Base-by-base conservation (phyloP, 2,888 invertebrate genomes). In the Eurytoma adleriae region DNA sequence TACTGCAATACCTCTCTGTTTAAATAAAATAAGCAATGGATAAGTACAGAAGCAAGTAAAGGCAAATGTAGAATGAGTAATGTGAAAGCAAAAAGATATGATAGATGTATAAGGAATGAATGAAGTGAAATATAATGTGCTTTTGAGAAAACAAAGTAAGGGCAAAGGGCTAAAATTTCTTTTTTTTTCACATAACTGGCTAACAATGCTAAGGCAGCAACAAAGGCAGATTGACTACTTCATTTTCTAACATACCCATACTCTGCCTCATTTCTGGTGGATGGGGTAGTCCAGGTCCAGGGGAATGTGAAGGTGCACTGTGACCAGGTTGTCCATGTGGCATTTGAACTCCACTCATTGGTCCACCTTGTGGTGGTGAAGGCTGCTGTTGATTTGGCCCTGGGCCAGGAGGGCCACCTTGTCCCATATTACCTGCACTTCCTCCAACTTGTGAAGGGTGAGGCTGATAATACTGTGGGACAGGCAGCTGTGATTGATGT, bases 401-500 rank as follows among this genome's bases (percentile, higher is more conserved):
- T 48, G 80, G 80, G 0, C 86, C 86, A 62, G 84, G 85, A 30
- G 88, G 89, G 62, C 87, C 88, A 0, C 88, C 84, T 62, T 87
- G 82, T 78, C 82, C 82, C 78, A 82, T 82, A 77, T 14, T 78
- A 50, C 77, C 62, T 48, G 79, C 70, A 74, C 62, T 79, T 30
- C 70, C 82, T n/a, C 79, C 79, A 0, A 79, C 81, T 82, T 82
- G 82, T 12, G 82, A 74, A 67, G 82, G 82, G 67, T 82, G 82
- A 27, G 78, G 81, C 64, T 81, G 81, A 78, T 82, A 82, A 82
- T 82, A 82, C 79, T 90, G 90, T 0, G 89, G 88, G 83, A 90
- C 90, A 2, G 89, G 86, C 30, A 74, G 50, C 50, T 82, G 82
- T 13, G 89, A 83, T 84, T 90, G 90, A 79, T 85, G 89, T 61